These are phyloP conservation scores for Acanthurus tractus DNA, from an alignment of 2,797 vertebrate species.

Conservation along the genomic window DNA sequence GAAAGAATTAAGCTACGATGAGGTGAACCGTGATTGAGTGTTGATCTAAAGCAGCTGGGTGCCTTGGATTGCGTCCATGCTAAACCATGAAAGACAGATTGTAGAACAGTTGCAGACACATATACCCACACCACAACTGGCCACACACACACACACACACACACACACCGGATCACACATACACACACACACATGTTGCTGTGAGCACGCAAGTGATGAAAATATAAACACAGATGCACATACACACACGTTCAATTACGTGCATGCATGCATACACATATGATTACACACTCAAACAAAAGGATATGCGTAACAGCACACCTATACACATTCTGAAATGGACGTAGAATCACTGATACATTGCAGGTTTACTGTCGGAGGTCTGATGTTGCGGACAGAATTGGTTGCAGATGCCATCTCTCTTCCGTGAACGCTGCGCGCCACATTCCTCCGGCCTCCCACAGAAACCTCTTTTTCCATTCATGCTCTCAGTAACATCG, in stretches of 20 bases:
- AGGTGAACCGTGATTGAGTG: slow-evolving; percentile 79
- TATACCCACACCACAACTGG: slow-evolving; percentile 25
- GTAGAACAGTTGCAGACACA: slow-evolving; percentile 59
- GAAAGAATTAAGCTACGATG: slow-evolving; percentile 73
- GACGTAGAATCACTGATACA: slow-evolving; percentile 28
- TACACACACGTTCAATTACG: slow-evolving; percentile 20
- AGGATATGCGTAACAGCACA: slow-evolving; percentile 11
- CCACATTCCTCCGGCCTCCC: slow-evolving; percentile 59
- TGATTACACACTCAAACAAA: slow-evolving; percentile 31
- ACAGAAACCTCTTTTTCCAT: slow-evolving; percentile 61
- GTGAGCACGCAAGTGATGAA: slow-evolving; percentile 30
- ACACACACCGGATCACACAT: slow-evolving; percentile 33
- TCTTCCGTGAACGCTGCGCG: slow-evolving; percentile 47
- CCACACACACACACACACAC: slow-evolving; percentile 32
- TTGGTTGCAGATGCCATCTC: slow-evolving; percentile 70
- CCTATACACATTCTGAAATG: slow-evolving; percentile 5
- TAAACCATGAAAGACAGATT: slow-evolving; percentile 73
- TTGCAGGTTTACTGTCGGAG: slow-evolving; percentile 55
- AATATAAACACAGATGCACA: slow-evolving; percentile 31
- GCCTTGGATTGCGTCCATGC: slow-evolving; percentile 70
- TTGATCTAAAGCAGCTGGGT: slow-evolving; percentile 81
- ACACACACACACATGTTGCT: slow-evolving; percentile 13
- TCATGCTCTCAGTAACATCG: slow-evolving; percentile 56
- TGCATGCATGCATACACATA: background rate
- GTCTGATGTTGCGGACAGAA: slow-evolving; percentile 51